phyloP scores from a whole-genome alignment of 53 echinoderm and acorn worm genomes.

The Patiria pectinifera region DNA sequence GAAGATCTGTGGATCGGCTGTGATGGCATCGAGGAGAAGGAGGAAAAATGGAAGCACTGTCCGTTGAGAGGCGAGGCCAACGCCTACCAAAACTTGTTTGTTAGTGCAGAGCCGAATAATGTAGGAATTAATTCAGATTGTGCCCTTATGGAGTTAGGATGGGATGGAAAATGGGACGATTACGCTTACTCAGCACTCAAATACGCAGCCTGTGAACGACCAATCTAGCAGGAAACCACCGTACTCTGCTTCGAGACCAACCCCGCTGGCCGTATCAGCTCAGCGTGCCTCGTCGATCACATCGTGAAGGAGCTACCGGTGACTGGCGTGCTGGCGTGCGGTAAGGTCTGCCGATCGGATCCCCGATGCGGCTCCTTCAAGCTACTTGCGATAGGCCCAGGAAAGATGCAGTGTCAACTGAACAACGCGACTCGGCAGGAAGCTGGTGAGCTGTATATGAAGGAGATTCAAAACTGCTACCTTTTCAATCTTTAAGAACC shows the following conservation, averaged over 20 bases:
- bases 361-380: slow-evolving; percentile 37
- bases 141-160: neutral
- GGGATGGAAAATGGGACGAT: neutral
- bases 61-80: neutral
- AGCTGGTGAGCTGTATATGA: neutral
- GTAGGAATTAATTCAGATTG: neutral
- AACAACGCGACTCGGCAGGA: neutral
- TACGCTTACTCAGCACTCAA: neutral
- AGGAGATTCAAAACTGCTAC: neutral
- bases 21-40: neutral
- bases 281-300: slow-evolving; percentile 15
- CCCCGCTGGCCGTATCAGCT: neutral
- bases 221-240: neutral
- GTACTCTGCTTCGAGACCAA: neutral
- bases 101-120: neutral
- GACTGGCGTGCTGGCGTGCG: slow-evolving; percentile 11
- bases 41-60: neutral
- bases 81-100: slow-evolving; percentile 6
- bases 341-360: slow-evolving; percentile 26
- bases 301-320: slow-evolving; percentile 32
- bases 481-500: neutral
- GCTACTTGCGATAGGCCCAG: slow-evolving; percentile 3
- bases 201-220: slow-evolving; percentile 3
- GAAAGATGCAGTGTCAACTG: slow-evolving; percentile 40
- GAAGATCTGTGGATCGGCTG: slow-evolving; percentile 1